phyloP scores from a whole-genome alignment of 1,140 invertebrate species.

The Neodiprion lecontei region DNA sequence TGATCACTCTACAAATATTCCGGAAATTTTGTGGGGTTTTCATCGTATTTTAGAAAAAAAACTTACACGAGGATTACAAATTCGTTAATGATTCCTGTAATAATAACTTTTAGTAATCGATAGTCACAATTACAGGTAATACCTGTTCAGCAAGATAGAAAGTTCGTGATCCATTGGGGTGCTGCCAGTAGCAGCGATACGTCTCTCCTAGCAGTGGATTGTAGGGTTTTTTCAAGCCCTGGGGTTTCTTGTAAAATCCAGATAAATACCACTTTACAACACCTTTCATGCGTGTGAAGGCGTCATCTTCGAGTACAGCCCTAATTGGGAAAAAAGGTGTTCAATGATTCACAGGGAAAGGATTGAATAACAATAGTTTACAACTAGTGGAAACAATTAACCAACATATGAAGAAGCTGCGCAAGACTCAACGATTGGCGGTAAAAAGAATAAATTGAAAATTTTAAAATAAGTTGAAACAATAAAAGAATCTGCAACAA shows the following conservation, averaged over 20 bases:
- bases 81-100: constrained; percentile 1
- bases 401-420: neutral
- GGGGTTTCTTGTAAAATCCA: constrained; percentile 88
- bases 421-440: neutral
- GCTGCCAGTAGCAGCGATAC: constrained; percentile 90
- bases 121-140: constrained; percentile 27
- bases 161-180: constrained; percentile 83
- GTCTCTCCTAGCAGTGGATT: constrained; percentile 93
- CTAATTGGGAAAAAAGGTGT: constrained; percentile 58
- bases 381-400: constrained; percentile 8
- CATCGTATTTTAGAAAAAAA: too few species aligned
- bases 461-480: too few species aligned
- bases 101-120: constrained; percentile 13
- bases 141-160: constrained; percentile 95
- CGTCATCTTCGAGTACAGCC: constrained; percentile 85
- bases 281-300: constrained; percentile 87
- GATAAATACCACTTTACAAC: constrained; percentile 91
- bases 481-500: too few species aligned
- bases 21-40: too few species aligned
- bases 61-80: too few species aligned
- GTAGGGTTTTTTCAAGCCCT: constrained; percentile 95
- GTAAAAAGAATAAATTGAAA: too few species aligned
- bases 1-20: neutral
- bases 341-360: neutral
- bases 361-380: constrained; percentile 14